Evolutionary conservation across 2,797 vertebrate genomes (phyloP), one percentile per base, ranked within the genome.

Genomic region (Oryzias dopingdopingensis): DNA sequence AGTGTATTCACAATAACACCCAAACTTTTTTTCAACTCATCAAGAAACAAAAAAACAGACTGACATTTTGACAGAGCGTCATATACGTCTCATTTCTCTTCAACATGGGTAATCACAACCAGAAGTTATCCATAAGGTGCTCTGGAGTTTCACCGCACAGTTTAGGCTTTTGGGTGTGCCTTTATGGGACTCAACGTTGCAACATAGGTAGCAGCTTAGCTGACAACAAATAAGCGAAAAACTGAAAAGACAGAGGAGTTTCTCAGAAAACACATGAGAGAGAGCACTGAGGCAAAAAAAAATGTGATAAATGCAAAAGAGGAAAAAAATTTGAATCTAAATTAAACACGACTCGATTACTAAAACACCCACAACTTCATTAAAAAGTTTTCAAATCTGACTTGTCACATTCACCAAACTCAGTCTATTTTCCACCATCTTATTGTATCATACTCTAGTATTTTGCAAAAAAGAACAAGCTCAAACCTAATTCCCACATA

Each of bases 401-500:
- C 80, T 73, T 57, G 73, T 78, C 80, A 87, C 85, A 88, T 88
- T 89, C 76, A 80, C 75, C 62, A 68, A 81, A 86, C 67, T 82
- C 85, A 72, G 77, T 13, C 86, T 83, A 62, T 85, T 75, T 91
- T 85, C 86, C 85, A 84, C 85, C 80, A 80, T 76, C 81, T 86
- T 80, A 90, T 86, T 68, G 48, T 76, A 76, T 74, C 72, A 32
- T 74, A 90, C 88, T 90, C 88, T 85, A 79, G 86, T 73, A 82
- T 86, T 89, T 81, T 84, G 77, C 82, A 76, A 84, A 83, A 69
- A 78, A 81, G 80, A 79, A 67, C 76, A 79, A 79, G 77, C 81
- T 87, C 77, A 68, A 67, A 85, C 74, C 77, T 88, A 82, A 89
- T 88, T 90, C 79, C 79, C 84, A 86, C 86, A 89, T 90, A 90